Evolutionary conservation across 2,797 vertebrate genomes (phyloP), one percentile per base, ranked within the genome.

Genomic region (Falco cherrug): DNA sequence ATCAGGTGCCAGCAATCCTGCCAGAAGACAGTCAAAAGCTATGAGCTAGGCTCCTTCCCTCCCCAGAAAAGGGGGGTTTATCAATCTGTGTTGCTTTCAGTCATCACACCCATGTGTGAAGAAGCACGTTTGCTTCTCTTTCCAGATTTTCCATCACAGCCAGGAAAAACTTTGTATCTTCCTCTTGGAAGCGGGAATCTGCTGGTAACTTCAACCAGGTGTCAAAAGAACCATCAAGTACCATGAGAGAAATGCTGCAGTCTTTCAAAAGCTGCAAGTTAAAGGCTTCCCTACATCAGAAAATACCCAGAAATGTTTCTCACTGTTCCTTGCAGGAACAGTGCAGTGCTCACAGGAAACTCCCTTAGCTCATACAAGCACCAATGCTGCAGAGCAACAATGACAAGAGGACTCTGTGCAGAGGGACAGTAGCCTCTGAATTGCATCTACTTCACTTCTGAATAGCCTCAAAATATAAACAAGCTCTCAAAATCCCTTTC

Each of bases 341-440:
- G 75, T 0, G 18, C 24, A 1, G 41, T 1, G 0, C 59, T 18
- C 0, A 0, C 33, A 29, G 78, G 50, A 35, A 45, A 4, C 47
- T 29, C 4, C 0, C 75, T 21, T 5, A 0, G 7, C 63, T 51
- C 33, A 10, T 18, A 10, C 10, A 13, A 26, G 51, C n/a, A 9
- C n/a, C 43, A 61, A 14, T 5, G 37, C 69, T 26, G 80, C 85
- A 61, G 74, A 45, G 77, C 5, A n/a, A 7, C n/a, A 45, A 17
- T 0, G 6, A 53, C 7, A 4, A 25, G 53, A 28, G 20, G 63
- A 12, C 43, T n/a, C 35, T 3, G 16, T 12, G 24, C 35, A 54
- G 35, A 35, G 24, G 8, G 76, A 12, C 68, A n/a, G 79, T 6
- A 53, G 54, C 29, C 74, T 61, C 65, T 18, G 29, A 73, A n/a